Conservation (phyloP, 1,140 invertebrate genomes). For the Rhyacophila brunnea region DNA sequence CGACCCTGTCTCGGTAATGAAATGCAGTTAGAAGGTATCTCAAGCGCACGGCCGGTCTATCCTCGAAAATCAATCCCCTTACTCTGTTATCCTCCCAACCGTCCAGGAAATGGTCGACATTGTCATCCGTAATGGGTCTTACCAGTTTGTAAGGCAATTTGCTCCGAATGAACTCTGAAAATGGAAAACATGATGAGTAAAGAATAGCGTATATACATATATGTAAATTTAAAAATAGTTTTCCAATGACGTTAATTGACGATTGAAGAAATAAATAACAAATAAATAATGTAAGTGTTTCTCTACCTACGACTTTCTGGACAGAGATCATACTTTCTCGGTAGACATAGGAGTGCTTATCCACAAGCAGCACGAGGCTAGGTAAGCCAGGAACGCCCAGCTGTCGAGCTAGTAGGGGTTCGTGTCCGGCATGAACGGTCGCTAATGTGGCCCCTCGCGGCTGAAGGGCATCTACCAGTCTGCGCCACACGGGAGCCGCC, state of each 20-base stretch:
- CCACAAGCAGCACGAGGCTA: conserved; percentile 76
- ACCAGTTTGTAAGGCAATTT: conserved; percentile 82
- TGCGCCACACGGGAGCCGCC: conserved; percentile 77
- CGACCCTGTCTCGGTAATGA: conserved; percentile 78
- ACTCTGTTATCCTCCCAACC: conserved; percentile 92
- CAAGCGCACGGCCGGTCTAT: conserved; percentile 70
- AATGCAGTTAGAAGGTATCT: conserved; percentile 88
- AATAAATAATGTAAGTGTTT: neutral
- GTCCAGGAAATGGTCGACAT: conserved; percentile 75
- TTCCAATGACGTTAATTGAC: too few species aligned
- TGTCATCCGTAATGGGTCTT: conserved; percentile 67
- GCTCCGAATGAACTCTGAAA: conserved; percentile 76
- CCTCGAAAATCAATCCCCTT: conserved; percentile 84
- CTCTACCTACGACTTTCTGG: conserved; percentile 71
- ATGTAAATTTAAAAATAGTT: too few species aligned
- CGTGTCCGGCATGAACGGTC: conserved; percentile 82
- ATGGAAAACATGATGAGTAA: neutral
- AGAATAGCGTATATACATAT: neutral
- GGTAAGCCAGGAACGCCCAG: conserved; percentile 80
- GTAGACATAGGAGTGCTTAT: conserved; percentile 78
- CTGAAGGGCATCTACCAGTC: conserved; percentile 80
- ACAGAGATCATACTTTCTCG: conserved; percentile 75
- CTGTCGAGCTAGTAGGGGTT: conserved; percentile 70
- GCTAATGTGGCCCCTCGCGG: conserved; percentile 70
- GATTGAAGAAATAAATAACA: too few species aligned